A percentile compares a stretch with the other conserved stretches of the same genome.
phyloP scores from a whole-genome alignment of 2,113 vertebrate genomes.

The Turdus rufiventris region DNA sequence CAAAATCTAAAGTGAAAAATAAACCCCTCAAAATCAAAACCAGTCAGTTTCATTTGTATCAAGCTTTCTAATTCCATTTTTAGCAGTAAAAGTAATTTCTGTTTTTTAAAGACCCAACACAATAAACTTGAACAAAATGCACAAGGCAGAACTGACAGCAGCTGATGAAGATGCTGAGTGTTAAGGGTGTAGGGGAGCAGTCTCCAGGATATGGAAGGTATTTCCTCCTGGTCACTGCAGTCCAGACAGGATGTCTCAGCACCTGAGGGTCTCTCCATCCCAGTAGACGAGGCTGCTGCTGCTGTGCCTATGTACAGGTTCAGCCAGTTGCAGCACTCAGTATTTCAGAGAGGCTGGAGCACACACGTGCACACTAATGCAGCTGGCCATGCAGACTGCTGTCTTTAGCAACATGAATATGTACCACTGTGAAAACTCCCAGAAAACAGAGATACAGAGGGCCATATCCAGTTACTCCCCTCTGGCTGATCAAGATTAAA shows the following conservation, averaged over 20 bases:
- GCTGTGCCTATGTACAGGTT: not conserved
- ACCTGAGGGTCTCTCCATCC: not conserved
- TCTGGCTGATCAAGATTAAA: not conserved
- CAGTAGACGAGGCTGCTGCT: not conserved
- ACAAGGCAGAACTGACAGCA: not conserved
- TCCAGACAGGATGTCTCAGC: accelerated
- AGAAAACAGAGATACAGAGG: not conserved
- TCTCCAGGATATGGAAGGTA: accelerated
- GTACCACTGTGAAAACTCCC: not conserved
- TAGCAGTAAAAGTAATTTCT: not conserved
- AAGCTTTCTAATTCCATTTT: not conserved
- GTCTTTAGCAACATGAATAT: accelerated
- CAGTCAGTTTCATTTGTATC: not conserved
- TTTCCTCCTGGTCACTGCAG: not conserved
- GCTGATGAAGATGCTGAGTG: not conserved
- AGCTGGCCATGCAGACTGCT: not conserved
- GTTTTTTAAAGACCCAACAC: not conserved
- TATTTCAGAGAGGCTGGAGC: not conserved
- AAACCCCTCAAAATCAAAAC: not conserved
- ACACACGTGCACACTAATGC: not conserved
- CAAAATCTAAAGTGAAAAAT: not conserved
- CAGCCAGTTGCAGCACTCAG: not conserved
- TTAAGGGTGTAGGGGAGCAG: not conserved
- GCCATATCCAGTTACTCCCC: not conserved
- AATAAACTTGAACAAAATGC: not conserved